Evolutionary conservation across 2,888 invertebrate genomes (phyloP).

Genomic region (Clostera curtula): DNA sequence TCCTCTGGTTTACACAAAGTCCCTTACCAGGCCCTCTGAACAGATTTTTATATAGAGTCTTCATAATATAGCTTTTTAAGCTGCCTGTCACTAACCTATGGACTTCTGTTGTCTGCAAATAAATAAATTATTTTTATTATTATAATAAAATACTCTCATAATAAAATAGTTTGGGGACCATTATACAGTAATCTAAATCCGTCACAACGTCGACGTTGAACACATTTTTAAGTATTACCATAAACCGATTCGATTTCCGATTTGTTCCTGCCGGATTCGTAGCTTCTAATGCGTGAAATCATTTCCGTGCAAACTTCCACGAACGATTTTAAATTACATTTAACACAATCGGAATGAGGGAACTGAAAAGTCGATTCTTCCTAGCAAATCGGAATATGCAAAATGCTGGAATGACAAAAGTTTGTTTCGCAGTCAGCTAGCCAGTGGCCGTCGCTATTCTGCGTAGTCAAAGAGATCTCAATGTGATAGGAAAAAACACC

Average conservation of each 20-base stretch:
- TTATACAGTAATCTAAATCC: too few relatives aligned
- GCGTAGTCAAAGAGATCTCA: too few relatives aligned
- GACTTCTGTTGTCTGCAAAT: too few relatives aligned
- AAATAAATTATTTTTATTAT: too few relatives aligned
- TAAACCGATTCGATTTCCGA: conserved; percentile 35
- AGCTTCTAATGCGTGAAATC: conserved; percentile 19
- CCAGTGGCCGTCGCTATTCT: conserved; percentile 50
- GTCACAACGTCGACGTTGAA: conserved; percentile 8
- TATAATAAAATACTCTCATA: too few relatives aligned
- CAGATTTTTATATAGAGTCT: too few relatives aligned
- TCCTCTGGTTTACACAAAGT: too few relatives aligned
- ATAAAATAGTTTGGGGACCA: too few relatives aligned
- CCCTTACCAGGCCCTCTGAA: too few relatives aligned
- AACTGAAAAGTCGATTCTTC: conserved; percentile 26
- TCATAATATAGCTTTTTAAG: too few relatives aligned
- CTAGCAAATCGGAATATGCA: conserved; percentile 36
- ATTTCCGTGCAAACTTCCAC: conserved; percentile 22
- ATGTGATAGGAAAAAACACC: too few relatives aligned
- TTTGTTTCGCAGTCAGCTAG: conserved; percentile 50
- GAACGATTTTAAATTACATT: conserved; percentile 23
- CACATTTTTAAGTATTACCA: conserved; percentile 10
- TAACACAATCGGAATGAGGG: conserved; percentile 23
- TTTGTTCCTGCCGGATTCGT: conserved; percentile 24
- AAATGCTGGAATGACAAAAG: conserved; percentile 51
- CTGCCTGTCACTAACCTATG: too few relatives aligned